phyloP scores from a whole-genome alignment of 2,113 vertebrate genomes.

The Dicrurus megarhynchus region DNA sequence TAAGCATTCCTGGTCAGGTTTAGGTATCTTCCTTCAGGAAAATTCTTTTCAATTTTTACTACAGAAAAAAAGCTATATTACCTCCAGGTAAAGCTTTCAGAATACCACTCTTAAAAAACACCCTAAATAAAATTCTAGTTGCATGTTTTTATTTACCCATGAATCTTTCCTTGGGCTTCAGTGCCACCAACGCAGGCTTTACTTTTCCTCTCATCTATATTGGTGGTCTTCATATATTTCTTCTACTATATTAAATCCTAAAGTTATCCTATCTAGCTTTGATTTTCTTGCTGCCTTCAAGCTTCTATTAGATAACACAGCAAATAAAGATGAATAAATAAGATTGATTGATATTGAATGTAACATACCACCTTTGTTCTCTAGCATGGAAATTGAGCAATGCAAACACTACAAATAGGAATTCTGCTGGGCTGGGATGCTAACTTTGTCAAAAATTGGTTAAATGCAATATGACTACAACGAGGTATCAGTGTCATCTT shows the following conservation, averaged over 20 bases:
- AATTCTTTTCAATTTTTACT: neutral
- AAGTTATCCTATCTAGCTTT: neutral
- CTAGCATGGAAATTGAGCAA: neutral
- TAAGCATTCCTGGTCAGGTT: neutral
- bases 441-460: neutral
- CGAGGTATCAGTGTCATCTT: neutral
- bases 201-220: neutral
- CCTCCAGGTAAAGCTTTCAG: neutral
- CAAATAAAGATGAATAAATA: neutral
- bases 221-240: neutral
- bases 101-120: neutral
- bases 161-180: neutral
- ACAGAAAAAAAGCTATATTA: neutral
- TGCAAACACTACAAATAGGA: neutral
- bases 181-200: neutral
- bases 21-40: neutral
- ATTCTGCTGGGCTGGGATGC: neutral
- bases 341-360: neutral
- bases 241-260: neutral
- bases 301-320: neutral
- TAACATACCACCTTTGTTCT: neutral
- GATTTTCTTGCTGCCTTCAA: neutral
- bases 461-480: neutral
- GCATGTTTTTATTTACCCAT: neutral
- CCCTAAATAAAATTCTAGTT: neutral